Evolutionary conservation across 2,888 invertebrate species (phyloP).

Genomic region (Hoplodrina blanda): DNA sequence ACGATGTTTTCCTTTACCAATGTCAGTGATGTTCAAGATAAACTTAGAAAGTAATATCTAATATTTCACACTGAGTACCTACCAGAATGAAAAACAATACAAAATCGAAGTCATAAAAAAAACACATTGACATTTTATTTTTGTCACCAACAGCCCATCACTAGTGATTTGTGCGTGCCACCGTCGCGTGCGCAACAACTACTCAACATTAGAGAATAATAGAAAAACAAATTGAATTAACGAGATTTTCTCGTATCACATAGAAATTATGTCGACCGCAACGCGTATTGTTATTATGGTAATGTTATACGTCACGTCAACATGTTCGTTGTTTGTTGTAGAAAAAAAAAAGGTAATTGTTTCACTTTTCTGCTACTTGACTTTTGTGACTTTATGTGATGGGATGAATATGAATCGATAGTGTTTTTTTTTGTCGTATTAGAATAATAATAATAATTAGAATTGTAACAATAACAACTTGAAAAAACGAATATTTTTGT

Average conservation of each 20-base stretch:
- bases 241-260: slow-evolving; percentile 69
- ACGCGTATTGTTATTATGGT: slow-evolving; percentile 58
- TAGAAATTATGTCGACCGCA: slow-evolving; percentile 63
- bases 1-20: too few species aligned
- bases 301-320: slow-evolving; percentile 55
- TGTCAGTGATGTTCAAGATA: too few species aligned
- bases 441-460: too few species aligned
- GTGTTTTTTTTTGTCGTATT: too few species aligned
- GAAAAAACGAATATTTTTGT: too few species aligned
- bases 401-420: background rate
- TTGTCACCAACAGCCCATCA: slow-evolving; percentile 43
- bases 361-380: slow-evolving; percentile 29
- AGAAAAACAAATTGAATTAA: slow-evolving; percentile 74
- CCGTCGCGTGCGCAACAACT: slow-evolving; percentile 65
- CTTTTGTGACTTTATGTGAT: background rate
- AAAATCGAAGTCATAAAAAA: background rate
- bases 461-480: too few species aligned
- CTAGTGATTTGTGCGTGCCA: slow-evolving; percentile 59
- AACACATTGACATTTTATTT: background rate
- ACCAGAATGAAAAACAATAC: background rate
- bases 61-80: background rate
- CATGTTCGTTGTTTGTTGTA: slow-evolving; percentile 21
- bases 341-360: slow-evolving; percentile 21
- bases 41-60: background rate
- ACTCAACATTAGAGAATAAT: slow-evolving; percentile 65